Base-by-base conservation (phyloP, 2,888 invertebrate genomes). In the Drosophila mimetica region DNA sequence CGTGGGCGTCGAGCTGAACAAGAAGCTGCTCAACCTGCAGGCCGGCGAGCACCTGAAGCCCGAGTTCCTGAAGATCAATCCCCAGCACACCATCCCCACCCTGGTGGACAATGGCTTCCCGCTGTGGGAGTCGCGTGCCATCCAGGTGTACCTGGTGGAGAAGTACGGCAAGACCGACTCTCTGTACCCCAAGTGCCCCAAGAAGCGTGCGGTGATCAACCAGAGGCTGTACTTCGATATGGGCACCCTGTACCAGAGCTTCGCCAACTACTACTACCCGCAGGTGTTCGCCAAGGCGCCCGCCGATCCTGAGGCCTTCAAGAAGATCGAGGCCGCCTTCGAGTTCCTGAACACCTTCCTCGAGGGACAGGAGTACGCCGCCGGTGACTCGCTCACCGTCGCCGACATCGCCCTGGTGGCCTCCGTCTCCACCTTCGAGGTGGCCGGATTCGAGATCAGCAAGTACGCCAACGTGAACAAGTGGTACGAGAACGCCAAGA, bases 91-190 rank as follows among this genome's bases (percentile, higher is more conserved):
- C 36, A 94, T 97, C 69, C 97, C 97, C 8, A 96, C 96, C 0
- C 91, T 97, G 59, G 95, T 95, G 71, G 97, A 97, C 92, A 95
- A 96, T 85, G 97, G 96, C 0, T 95, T 97, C 88, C 92, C 94
- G 8, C 91, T 98, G 66, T 96, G 95, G 94, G 97, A 98, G 92
- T 97, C 97, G 50, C 95, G 97, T 44, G 95, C 96, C 73, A 97
- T 97, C 89, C 93, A 95, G 91, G 93, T 94, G 1, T 97, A 97
- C 91, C 93, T 97, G 89, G 95, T 93, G 32, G 95, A 95, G 91
- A 95, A 96, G 88, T 97, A 97, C 90, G 96, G 95, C 59, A 96
- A 96, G 90, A 94, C 95, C 82, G 95, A 95, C 86, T 92, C 93
- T 0, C 92, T 97, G 39, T 94, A 93, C 83, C 97, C 97, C 2